phyloP scores from a whole-genome alignment of 2,888 invertebrate species.

The Parasteatoda lunata region DNA sequence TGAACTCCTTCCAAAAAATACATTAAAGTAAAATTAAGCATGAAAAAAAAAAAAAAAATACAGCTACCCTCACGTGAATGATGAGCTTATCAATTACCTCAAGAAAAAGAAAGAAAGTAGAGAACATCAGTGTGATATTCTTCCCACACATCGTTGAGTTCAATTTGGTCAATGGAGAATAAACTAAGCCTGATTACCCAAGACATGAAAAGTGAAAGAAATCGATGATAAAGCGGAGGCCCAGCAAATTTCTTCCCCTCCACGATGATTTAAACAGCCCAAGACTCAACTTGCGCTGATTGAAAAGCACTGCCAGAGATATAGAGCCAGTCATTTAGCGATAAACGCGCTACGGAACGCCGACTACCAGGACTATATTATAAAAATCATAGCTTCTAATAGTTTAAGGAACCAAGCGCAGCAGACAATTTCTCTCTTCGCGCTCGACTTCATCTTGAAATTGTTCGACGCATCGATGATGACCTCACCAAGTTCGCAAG shows the following conservation, averaged over 20 bases:
- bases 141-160: conserved; percentile 9
- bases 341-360: neutral
- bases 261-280: too few species aligned
- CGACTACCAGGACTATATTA: neutral
- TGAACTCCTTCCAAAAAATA: too few species aligned
- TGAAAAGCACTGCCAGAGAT: too few species aligned
- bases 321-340: neutral
- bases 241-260: too few species aligned
- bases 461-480: conserved; percentile 21
- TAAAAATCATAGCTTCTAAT: conserved; percentile 5
- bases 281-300: too few species aligned
- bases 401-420: neutral
- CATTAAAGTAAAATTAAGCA: too few species aligned
- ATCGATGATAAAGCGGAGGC: neutral
- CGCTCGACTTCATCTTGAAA: conserved; percentile 39
- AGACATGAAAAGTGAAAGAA: neutral
- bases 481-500: conserved; percentile 5
- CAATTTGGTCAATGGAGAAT: conserved; percentile 6
- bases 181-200: neutral
- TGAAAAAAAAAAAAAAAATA: too few species aligned
- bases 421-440: conserved; percentile 16
- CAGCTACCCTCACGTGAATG: too few species aligned
- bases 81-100: too few species aligned
- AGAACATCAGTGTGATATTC: neutral
- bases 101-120: neutral